These are phyloP conservation scores for Protonemura montana DNA, from an alignment of 2,888 invertebrate species.

Conservation along the genomic window DNA sequence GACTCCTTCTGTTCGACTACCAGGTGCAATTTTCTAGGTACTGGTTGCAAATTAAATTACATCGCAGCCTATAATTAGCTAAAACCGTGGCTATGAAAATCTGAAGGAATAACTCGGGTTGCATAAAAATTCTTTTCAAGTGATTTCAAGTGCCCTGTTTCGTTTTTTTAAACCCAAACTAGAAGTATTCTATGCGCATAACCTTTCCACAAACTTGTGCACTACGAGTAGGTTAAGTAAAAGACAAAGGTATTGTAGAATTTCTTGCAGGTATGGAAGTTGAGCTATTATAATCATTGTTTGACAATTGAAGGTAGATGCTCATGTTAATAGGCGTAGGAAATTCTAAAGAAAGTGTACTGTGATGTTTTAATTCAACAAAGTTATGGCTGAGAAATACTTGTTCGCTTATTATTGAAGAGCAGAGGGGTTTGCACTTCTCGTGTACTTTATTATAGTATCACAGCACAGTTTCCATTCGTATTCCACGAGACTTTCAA, in stretches of 20 bases:
- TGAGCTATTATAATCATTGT: neutral
- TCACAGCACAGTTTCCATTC: conserved; percentile 31
- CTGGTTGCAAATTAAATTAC: neutral
- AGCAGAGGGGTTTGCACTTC: neutral
- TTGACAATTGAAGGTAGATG: neutral
- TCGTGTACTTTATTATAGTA: neutral
- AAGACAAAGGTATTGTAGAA: neutral
- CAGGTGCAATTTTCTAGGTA: neutral
- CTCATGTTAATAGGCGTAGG: neutral
- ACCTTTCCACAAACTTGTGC: neutral
- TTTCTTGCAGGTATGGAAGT: neutral
- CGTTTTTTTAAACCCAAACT: neutral
- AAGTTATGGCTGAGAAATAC: neutral
- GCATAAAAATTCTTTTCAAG: conserved; percentile 20
- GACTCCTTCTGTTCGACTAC: neutral
- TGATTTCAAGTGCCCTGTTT: neutral
- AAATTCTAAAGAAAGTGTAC: neutral
- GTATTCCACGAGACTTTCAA: conserved; percentile 22
- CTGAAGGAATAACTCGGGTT: neutral
- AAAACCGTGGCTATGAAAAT: neutral
- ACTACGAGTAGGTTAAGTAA: neutral
- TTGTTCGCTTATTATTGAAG: neutral
- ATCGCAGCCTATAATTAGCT: no score
- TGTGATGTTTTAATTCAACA: neutral
- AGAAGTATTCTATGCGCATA: neutral